Base-by-base conservation (phyloP, 2,113 vertebrate species). In the Gymnogyps californianus region DNA sequence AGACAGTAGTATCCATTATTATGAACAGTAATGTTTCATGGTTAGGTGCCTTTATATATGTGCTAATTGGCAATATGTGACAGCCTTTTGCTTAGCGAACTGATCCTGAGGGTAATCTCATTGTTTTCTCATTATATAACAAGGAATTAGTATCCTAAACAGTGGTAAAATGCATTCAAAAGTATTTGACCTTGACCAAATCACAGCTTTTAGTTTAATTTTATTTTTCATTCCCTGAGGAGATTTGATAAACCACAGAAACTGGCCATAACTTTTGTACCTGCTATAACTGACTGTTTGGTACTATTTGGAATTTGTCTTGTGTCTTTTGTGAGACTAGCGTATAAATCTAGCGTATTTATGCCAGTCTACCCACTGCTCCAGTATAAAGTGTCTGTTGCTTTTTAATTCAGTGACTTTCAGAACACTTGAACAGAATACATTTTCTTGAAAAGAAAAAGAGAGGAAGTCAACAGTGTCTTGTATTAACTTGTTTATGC, bases 131-230 rank as follows among this genome's bases (percentile, higher is more conserved):
- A 25, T 66, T 44, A 77, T 79, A 76, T 94, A 93, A 61, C 49
- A 76, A 65, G 32, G 93, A 87, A 83, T 91, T 74, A 58, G 29
- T 83, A 96, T 77, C 49, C 74, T 87, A 65, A 89, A 46, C 36
- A 42, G 52, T 24, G 47, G 47, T 65, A 82, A 92, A 95, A 89
- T 22, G 24, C 36, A 44, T 55, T 87, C 12, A 6, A 19, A 91
- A 76, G 10, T 82, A 89, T 85, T 51, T 96, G 66, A 76, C 83
- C 87, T 96, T 95, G 87, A 70, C 46, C 49, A 88, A 94, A 89
- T 51, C 28, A 58, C 26, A 66, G 49, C 44, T 85, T 92, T 67
- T 36, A 65, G 24, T 91, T 94, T 36, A 25, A 58, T 92, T 96
- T 92, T 72, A 61, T 69, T 87, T 94, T 95, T 71, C n/a, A 52